Evolutionary conservation across 2,888 invertebrate genomes (phyloP), one percentile per base, ranked within the genome.

Genomic region (Myathropa florea): DNA sequence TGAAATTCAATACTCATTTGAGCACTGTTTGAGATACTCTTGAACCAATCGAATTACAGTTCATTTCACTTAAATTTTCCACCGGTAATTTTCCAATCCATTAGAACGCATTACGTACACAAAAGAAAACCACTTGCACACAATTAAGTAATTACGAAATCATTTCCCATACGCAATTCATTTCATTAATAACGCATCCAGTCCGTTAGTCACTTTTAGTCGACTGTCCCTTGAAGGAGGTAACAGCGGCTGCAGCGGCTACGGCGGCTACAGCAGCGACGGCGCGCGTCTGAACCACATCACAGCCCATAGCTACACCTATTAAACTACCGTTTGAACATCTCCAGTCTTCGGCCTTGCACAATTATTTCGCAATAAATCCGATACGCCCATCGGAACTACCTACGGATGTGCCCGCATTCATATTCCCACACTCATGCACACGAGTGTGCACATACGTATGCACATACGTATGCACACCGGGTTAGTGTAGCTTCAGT

Each of bases 121-220:
- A 75, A 81, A 78, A 67, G 60, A 75, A 64, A 81, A 75, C 81
- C 81, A 75, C 81, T 75, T 81, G 81, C 68, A 81, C 81, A 81
- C 81, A 81, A 81, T 81, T 81, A 81, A 81, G 81, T 81, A 81
- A 81, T 81, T 81, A 81, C 81, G 68, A 75, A 75, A 81, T 70
- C 75, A 75, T 81, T 81, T 81, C 75, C 81, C 75, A 81, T 75
- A 81, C 75, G 81, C 75, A 81, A 75, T 81, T 68, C 75, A 81
- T 81, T 81, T 81, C 75, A 81, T 81, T 81, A 81, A 81, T 81
- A 81, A 81, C 81, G 81, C 81, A 81, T 81, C 81, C 81, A 81
- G 81, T 81, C 61, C 75, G 81, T 70, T 81, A 70, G 81, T 81
- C 81, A 81, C 75, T 75, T 80, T 67, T 73, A 80, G 80, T 73